Conservation (phyloP, 64 coral and sea anemone species). For the Stichodactyla helianthus region DNA sequence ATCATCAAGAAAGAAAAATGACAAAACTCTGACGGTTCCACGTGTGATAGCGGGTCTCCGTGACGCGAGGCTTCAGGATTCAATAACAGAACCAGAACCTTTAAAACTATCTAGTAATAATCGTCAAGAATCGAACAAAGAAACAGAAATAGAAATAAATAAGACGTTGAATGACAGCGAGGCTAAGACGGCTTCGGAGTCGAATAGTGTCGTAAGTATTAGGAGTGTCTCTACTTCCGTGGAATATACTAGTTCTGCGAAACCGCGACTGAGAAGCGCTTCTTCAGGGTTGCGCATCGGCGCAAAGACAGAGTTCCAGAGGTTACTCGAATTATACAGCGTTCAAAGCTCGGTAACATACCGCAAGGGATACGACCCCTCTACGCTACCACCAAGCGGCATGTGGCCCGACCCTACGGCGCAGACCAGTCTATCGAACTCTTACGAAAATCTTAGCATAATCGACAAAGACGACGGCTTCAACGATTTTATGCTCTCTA, state of each 20-base stretch:
- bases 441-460: background rate
- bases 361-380: conserved; percentile 61
- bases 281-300: background rate
- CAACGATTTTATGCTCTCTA: background rate
- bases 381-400: conserved; percentile 60
- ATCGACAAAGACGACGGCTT: background rate
- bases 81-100: background rate
- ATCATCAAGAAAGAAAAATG: background rate
- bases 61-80: background rate
- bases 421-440: conserved; percentile 1
- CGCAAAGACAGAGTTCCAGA: conserved; percentile 47
- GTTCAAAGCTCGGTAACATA: conserved; percentile 63
- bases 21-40: background rate
- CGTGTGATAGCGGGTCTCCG: background rate
- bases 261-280: background rate
- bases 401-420: conserved; percentile 49
- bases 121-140: background rate
- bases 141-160: background rate
- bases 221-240: background rate
- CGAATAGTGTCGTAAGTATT: background rate
- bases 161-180: background rate
- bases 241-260: background rate
- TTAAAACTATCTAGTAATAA: background rate
- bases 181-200: background rate
- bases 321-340: conserved; percentile 58